phyloP scores from a whole-genome alignment of 2,113 vertebrate species.

The Eolophus roseicapilla region DNA sequence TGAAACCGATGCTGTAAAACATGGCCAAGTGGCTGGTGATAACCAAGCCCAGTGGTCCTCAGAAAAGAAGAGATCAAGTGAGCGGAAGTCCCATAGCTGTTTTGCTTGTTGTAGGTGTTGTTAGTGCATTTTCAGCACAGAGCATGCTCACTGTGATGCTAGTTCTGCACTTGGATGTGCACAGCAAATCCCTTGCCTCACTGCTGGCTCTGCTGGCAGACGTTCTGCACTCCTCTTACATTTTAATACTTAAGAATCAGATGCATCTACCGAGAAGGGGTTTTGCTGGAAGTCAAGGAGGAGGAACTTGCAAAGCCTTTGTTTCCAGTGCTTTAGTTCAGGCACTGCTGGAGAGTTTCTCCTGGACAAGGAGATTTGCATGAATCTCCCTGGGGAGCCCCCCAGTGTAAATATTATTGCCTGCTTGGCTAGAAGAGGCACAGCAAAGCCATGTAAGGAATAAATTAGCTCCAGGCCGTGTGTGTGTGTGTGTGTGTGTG shows the following conservation, averaged over 20 bases:
- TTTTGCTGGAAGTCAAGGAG: neutral
- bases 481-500: too few relatives aligned
- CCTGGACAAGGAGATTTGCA: neutral
- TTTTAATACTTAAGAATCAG: neutral
- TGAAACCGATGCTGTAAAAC: neutral
- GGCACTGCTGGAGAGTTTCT: neutral
- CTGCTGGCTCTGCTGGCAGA: neutral
- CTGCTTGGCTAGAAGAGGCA: neutral
- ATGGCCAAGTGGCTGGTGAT: neutral
- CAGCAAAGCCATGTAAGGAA: neutral
- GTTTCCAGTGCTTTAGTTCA: neutral
- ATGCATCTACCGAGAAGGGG: neutral
- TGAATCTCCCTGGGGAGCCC: neutral
- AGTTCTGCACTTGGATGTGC: rapidly evolving
- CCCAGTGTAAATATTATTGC: neutral
- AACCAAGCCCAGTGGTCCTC: neutral
- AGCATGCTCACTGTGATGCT: neutral
- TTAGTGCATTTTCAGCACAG: neutral
- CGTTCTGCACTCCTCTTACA: neutral
- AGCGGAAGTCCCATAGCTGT: neutral
- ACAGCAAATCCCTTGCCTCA: neutral
- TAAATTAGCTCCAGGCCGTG: neutral
- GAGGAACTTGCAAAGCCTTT: neutral
- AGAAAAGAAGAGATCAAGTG: neutral
- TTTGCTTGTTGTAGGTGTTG: neutral